These are phyloP conservation scores for Armadillidium nasatum DNA, from an alignment of 1,140 invertebrate species.

Conservation along the genomic window DNA sequence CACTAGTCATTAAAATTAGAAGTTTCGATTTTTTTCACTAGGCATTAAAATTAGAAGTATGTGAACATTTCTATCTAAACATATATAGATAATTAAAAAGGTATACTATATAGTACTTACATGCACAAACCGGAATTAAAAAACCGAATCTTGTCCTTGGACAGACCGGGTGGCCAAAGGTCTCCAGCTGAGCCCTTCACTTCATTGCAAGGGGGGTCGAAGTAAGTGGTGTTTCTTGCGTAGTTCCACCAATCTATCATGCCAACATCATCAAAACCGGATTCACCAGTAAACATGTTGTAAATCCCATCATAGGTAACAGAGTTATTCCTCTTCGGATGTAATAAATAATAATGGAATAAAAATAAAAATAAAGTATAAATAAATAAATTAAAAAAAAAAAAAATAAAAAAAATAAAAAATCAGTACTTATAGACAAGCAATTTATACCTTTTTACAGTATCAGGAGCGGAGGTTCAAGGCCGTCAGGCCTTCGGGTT, in stretches of 20 bases:
- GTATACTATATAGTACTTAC: no score
- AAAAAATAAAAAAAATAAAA: no score
- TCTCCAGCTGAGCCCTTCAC: conserved; percentile 24
- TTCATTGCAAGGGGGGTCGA: conserved; percentile 20
- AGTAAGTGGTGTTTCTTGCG: conserved; percentile 18
- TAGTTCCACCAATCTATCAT: conserved; percentile 57
- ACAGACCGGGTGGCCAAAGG: conserved; percentile 20
- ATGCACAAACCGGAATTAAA: conserved; percentile 27
- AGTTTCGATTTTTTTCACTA: no score
- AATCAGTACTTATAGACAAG: no score
- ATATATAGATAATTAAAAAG: not conserved
- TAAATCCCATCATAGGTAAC: conserved; percentile 66
- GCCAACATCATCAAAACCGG: conserved; percentile 56
- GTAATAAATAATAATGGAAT: conserved; percentile 40
- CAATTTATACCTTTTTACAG: no score
- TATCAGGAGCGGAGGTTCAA: no score
- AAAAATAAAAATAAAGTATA: not conserved
- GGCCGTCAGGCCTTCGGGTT: no score
- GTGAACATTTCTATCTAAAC: not conserved
- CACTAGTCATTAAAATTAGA: no score
- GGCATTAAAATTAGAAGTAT: no score
- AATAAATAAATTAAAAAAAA: no score
- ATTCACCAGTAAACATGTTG: conserved; percentile 63
- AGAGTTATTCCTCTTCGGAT: conserved; percentile 68
- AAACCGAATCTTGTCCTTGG: conserved; percentile 16